A percentile compares a stretch with the other conserved stretches of the same genome.
Evolutionary conservation across 2,113 vertebrate species (phyloP).

Genomic region (Platanista minor): DNA sequence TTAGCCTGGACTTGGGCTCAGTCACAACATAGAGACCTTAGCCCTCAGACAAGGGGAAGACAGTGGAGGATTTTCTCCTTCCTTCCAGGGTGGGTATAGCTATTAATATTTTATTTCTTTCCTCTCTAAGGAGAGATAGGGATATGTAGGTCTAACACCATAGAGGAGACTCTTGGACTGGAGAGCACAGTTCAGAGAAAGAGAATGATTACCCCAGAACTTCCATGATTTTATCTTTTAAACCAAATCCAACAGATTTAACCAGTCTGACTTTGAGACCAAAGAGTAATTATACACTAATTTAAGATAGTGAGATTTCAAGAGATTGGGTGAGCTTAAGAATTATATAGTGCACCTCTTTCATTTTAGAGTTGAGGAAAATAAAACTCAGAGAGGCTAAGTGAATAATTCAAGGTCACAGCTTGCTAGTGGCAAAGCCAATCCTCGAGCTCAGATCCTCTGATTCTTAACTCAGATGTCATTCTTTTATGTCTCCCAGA

Average conservation of each 20-base stretch:
- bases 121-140: background rate
- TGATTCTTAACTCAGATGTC: background rate
- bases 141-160: background rate
- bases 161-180: background rate
- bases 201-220: background rate
- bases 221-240: background rate
- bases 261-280: background rate
- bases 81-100: background rate
- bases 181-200: background rate
- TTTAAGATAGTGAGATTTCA: constrained; percentile 10
- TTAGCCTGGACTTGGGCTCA: background rate
- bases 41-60: background rate
- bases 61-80: background rate
- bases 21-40: background rate
- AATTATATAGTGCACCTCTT: background rate
- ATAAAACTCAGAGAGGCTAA: background rate
- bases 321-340: background rate
- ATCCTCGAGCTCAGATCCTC: background rate
- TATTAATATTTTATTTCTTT: background rate
- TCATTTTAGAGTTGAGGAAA: constrained; percentile 27
- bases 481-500: background rate
- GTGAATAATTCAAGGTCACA: background rate
- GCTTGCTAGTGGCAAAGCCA: background rate
- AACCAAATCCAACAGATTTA: constrained; percentile 5
- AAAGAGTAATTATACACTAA: constrained; percentile 11